Evolutionary conservation across 2,888 invertebrate genomes (phyloP).

Genomic region (Papilio elwesi): DNA sequence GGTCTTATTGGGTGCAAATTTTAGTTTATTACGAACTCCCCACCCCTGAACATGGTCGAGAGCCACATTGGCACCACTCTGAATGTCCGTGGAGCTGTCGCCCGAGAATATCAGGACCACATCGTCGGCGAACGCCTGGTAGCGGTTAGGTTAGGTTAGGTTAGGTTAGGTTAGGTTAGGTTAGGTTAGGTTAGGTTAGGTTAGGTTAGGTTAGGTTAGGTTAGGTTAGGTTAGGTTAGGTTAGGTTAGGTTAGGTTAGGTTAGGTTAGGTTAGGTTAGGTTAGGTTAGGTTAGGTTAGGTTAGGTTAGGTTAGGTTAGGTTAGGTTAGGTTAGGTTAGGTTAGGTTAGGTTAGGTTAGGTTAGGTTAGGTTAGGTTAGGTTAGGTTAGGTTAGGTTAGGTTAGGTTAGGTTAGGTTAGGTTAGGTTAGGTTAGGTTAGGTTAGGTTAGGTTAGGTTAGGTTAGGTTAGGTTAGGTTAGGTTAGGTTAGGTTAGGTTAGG

Average conservation of each 20-base stretch:
- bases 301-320: constrained; percentile 34
- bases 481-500: constrained; percentile 42
- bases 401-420: constrained; percentile 40
- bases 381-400: constrained; percentile 41
- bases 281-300: constrained; percentile 38
- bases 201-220: constrained; percentile 37
- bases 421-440: constrained; percentile 42
- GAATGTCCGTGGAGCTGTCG: too few relatives aligned
- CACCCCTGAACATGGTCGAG: too few relatives aligned
- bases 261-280: constrained; percentile 41
- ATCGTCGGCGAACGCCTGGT: too few relatives aligned
- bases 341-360: constrained; percentile 37
- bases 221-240: constrained; percentile 41
- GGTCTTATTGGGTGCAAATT: too few relatives aligned
- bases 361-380: constrained; percentile 35
- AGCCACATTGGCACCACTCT: too few relatives aligned
- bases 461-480: constrained; percentile 42
- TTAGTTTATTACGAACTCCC: too few relatives aligned
- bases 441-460: constrained; percentile 42
- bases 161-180: constrained; percentile 30
- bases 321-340: constrained; percentile 29
- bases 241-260: constrained; percentile 41
- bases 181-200: constrained; percentile 25
- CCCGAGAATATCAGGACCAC: too few relatives aligned
- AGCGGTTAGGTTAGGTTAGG: constrained; percentile 36